Evolutionary conservation across 2,797 vertebrate species (phyloP), one percentile per base, ranked within the genome.

Genomic region (Lagocephalus sceleratus): DNA sequence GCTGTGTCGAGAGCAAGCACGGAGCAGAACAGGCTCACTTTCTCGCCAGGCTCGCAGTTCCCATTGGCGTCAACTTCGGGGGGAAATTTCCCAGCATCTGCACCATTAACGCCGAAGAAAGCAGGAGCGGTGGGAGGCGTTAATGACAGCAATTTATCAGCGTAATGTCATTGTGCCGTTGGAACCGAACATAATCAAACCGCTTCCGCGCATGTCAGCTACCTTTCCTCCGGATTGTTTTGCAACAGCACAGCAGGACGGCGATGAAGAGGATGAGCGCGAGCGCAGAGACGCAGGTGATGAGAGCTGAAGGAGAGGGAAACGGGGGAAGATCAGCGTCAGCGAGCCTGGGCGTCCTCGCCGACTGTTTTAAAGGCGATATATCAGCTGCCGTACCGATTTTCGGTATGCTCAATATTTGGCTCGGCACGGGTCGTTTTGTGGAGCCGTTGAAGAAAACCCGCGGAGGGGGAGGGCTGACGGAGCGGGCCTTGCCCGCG

Each of bases 61-160:
- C 81, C 85, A 63, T 87, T 88, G 73, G 78, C 62, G 73, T 85
- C 84, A n/a, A 79, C 44, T 69, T 78, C 79, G 35, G 41, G 41
- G 17, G 19, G 3, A 25, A 48, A 43, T n/a, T 0, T 19, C 38
- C 12, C 48, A 35, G 46, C 5, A 3, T 56, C 80, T 84, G 44
- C 7, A 4, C 5, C 54, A 47, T n/a, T 5, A 19, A 11, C 16
- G 3, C 12, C 32, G 14, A 45, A 60, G 61, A 79, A 78, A 57
- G 5, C 40, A 46, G 8, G 15, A 47, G 25, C 14, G 41, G n/a
- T 21, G 17, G 43, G 0, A 51, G 23, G 49, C 0, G 1, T 5
- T 10, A 12, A 8, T 29, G 11, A 51, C 52, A 60, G 35, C 20
- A 5, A 53, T 44, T 35, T 2, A 45, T 60, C 17, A 46, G 61